A percentile compares a stretch with the other conserved stretches of the same genome.
These are phyloP conservation scores for Thymelicus lineola DNA, from an alignment of 2,888 invertebrate genomes.

Conservation along the genomic window DNA sequence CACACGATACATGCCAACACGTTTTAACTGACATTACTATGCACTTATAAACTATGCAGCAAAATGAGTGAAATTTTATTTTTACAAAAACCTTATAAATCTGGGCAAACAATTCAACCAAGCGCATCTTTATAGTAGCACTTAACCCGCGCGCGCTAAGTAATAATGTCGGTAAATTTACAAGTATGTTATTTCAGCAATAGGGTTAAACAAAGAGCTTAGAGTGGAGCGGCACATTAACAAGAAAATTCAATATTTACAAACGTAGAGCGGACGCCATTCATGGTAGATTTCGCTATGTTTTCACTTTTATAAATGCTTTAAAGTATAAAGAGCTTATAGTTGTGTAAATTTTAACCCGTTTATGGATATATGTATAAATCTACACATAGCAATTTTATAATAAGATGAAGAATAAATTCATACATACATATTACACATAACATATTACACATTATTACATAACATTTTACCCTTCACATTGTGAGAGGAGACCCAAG, in stretches of 20 bases:
- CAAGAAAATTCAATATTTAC: slow-evolving; percentile 8
- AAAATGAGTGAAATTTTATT: slow-evolving; percentile 1
- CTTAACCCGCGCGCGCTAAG: slow-evolving; percentile 14
- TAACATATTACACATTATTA: no score
- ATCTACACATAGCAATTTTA: no score
- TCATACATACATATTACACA: no score
- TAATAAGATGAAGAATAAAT: no score
- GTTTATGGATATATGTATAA: no score
- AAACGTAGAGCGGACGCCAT: neutral
- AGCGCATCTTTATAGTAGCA: slow-evolving; percentile 10
- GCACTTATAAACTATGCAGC: neutral
- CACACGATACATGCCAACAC: no score
- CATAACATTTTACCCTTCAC: no score
- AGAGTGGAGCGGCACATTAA: slow-evolving; percentile 6
- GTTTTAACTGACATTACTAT: neutral
- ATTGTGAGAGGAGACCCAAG: no score
- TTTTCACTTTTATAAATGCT: neutral
- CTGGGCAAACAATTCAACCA: slow-evolving; percentile 1
- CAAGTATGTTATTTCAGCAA: slow-evolving; percentile 11
- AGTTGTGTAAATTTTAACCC: no score
- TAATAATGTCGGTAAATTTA: slow-evolving; percentile 12
- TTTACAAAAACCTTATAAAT: slow-evolving; percentile 8
- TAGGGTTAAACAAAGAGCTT: slow-evolving; percentile 14
- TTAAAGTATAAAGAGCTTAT: no score
- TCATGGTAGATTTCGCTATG: neutral